Base-by-base conservation (phyloP, 2,113 vertebrate genomes). In the Macaca mulatta region DNA sequence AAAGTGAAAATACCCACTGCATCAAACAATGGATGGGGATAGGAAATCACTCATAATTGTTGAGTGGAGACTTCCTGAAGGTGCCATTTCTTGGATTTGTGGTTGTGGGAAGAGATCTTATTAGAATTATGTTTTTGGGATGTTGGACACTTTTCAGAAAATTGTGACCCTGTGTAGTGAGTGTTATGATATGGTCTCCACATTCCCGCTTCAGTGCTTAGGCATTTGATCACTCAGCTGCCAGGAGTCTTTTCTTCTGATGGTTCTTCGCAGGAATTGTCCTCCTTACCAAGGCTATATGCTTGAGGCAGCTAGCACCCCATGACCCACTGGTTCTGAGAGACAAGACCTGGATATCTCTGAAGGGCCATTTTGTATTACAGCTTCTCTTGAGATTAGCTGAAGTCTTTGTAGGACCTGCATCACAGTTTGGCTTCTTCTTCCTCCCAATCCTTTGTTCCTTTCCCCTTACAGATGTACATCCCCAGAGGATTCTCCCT, bases 301-400 rank as follows among this genome's bases (percentile, higher is more conserved):
- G 16, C 40, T 3, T 45, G 67, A 52, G 45, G 13, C 38, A n/a
- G 55, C 43, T 20, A 52, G 25, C 14, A 45, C 45, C 1, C 20
- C 25, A 8, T 10, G n/a, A 35, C 30, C 20, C 50, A 9, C 10
- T 17, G 12, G 30, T 12, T 18, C 0, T 20, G 86, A 52, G 3
- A 40, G 30, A 2, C 2, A 27, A n/a, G 89, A 12, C 13, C 30
- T 72, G 40, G 20, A 22, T 27, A 57, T 27, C 20, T 35, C 12
- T 64, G 22, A n/a, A 52, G 16, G 20, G 2, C 38, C 59, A 13
- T 0, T 0, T 2, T 40, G 17, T 38, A 38, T 70, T 5, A 6
- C 30, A 61, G 59, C 23, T 61, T 35, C 16, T 57, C 1, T 1
- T 18, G 25, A 43, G n/a, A 20, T 45, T 32, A 20, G 17, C 8